Evolutionary conservation across 2,113 vertebrate species (phyloP), one percentile per base, ranked within the genome.

Genomic region (Cryptoleucopteryx plumbea): DNA sequence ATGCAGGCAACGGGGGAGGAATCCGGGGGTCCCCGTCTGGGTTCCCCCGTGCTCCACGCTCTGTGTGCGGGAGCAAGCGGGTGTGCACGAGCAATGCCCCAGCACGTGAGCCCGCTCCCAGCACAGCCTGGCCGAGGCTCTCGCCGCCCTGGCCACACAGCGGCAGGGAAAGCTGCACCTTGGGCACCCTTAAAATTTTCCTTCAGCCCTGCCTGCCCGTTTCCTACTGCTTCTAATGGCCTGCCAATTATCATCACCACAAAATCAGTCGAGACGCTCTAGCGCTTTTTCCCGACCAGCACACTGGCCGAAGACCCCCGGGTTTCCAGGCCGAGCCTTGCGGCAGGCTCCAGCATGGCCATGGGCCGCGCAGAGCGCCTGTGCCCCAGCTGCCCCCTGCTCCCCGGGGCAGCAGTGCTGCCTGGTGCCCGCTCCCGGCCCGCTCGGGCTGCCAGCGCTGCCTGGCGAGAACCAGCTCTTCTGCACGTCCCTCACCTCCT

Each of bases 401-500:
- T 42, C 80, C 23, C 23, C 36, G 13, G 53, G 63, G 12, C 56
- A 47, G 53, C 7, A 2, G 27, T 2, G 52, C 43, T 23, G 34
- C 55, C 47, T 4, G 21, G n/a, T 5, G 4, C 62, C 71, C 0
- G 1, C 66, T 21, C 14, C 53, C 43, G 13, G n/a, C 42, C 40
- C 10, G 1, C 0, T 3, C 1, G 0, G 40, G 8, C 4, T 55
- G 32, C 4, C 5, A 34, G n/a, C 1, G 19, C 50, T 61, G 38
- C 26, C 38, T 25, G 58, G 16, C 0, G 1, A 40, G 58, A 25
- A 18, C 10, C 0, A 1, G 7, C 70, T 80, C 27, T 6, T 61
- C 71, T 15, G 4, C 0, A 10, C 1, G 1, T 22, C 26, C 16
- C 72, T 63, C 88, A 32, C 43, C 80, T 61, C 36, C 65, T 1